Evolutionary conservation across 92 coral and sea anemone species (phyloP).

Genomic region (Phenganax stokvisi): DNA sequence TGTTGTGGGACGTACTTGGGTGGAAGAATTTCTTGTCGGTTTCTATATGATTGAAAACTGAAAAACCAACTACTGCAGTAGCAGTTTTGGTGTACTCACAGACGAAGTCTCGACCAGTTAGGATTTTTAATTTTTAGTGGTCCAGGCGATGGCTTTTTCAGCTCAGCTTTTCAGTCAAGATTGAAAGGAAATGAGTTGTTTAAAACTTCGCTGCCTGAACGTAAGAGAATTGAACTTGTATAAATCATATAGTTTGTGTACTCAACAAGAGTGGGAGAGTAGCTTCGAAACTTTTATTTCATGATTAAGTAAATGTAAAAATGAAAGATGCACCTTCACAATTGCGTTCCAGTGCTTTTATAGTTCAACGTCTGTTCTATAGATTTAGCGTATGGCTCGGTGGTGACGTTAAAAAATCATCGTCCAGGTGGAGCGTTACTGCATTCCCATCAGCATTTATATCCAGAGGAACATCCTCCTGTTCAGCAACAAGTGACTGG

Average conservation of each 20-base stretch:
- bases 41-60: too few relatives aligned
- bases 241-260: not conserved
- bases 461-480: slow-evolving; percentile 92
- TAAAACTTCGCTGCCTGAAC: slow-evolving; percentile 74
- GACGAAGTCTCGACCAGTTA: too few relatives aligned
- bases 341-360: too few relatives aligned
- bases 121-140: slow-evolving; percentile 54
- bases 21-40: too few relatives aligned
- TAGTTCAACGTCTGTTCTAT: not conserved
- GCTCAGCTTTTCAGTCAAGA: slow-evolving; percentile 96
- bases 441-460: slow-evolving; percentile 87
- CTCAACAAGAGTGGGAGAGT: not conserved
- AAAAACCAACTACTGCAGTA: too few relatives aligned
- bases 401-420: slow-evolving; percentile 79
- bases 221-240: slow-evolving; percentile 33
- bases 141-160: slow-evolving; percentile 98
- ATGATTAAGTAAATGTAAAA: too few relatives aligned
- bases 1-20: too few relatives aligned
- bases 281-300: too few relatives aligned
- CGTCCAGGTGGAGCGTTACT: slow-evolving; percentile 92
- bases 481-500: slow-evolving; percentile 94
- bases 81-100: too few relatives aligned
- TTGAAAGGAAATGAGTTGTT: slow-evolving; percentile 77
- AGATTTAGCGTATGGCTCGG: slow-evolving; percentile 97
- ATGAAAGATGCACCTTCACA: too few relatives aligned